Evolutionary conservation across 2,888 invertebrate genomes (phyloP).

Genomic region (Melanostoma mellinum): DNA sequence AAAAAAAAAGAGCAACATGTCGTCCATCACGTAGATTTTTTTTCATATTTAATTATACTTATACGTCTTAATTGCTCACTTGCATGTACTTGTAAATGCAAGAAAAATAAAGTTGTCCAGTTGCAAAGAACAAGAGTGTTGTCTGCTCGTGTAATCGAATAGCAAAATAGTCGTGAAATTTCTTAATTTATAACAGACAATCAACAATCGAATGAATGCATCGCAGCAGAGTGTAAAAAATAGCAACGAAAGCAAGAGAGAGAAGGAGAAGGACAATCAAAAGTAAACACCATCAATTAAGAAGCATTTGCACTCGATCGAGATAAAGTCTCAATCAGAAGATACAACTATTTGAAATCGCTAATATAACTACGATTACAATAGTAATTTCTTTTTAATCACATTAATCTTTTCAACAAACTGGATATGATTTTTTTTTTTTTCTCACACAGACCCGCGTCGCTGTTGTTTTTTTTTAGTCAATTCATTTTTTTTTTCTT

Average conservation of each 20-base stretch:
- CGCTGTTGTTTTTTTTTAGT: slow-evolving; percentile 1
- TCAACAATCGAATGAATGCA: slow-evolving; percentile 32
- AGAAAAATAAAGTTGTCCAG: slow-evolving; percentile 15
- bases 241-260: slow-evolving; percentile 16
- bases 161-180: slow-evolving; percentile 23
- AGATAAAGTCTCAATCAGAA: slow-evolving; percentile 55
- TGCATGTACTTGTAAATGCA: background rate
- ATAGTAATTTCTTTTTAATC: slow-evolving; percentile 38
- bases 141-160: slow-evolving; percentile 28
- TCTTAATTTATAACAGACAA: slow-evolving; percentile 31
- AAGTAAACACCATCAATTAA: slow-evolving; percentile 55
- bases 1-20: background rate
- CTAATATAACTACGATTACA: slow-evolving; percentile 43
- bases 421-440: slow-evolving; percentile 29
- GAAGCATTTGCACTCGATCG: slow-evolving; percentile 46
- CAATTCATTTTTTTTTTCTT: slow-evolving; percentile 6
- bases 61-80: background rate
- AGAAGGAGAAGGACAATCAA: slow-evolving; percentile 13
- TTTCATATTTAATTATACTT: slow-evolving; percentile 8
- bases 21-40: slow-evolving; percentile 28
- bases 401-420: slow-evolving; percentile 41
- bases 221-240: slow-evolving; percentile 47
- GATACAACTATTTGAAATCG: slow-evolving; percentile 39
- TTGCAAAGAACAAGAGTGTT: background rate
- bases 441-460: slow-evolving; percentile 32